A percentile compares a stretch with the other conserved stretches of the same genome.
Conservation (phyloP, 2,888 invertebrate genomes). For the Apamea monoglypha region DNA sequence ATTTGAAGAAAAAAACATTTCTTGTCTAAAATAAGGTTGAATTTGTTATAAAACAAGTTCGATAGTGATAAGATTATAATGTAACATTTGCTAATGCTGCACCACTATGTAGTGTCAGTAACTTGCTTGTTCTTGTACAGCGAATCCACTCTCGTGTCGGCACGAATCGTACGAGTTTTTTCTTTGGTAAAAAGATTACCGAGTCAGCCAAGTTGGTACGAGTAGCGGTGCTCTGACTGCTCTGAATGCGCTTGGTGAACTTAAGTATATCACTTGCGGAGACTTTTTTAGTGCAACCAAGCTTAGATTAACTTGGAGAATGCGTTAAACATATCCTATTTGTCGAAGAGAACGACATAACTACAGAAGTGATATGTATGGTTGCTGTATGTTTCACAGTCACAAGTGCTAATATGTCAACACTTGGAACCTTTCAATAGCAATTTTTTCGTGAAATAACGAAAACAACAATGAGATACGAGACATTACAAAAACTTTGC, state of each 20-base stretch:
- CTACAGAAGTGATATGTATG: not conserved
- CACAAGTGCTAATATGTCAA: too few species aligned
- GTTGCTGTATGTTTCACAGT: too few species aligned
- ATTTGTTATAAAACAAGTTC: too few species aligned
- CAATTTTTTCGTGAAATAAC: too few species aligned
- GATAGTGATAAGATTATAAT: too few species aligned
- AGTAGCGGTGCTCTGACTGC: not conserved
- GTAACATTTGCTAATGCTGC: too few species aligned
- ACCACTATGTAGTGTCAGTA: not conserved
- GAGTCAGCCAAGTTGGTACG: not conserved
- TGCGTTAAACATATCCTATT: not conserved
- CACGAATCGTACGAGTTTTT: not conserved
- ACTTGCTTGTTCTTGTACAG: not conserved
- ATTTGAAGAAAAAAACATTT: too few species aligned
- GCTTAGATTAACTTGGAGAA: not conserved
- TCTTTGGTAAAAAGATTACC: not conserved
- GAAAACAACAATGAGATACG: too few species aligned
- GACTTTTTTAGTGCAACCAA: not conserved
- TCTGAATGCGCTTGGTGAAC: not conserved
- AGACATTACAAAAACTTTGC: too few species aligned
- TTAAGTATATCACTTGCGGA: not conserved
- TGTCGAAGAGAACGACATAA: not conserved
- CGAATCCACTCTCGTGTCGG: not conserved
- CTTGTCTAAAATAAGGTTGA: too few species aligned
- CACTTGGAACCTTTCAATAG: too few species aligned